phyloP scores from a whole-genome alignment of 1,140 invertebrate species.

The Harlomillsia oculata region DNA sequence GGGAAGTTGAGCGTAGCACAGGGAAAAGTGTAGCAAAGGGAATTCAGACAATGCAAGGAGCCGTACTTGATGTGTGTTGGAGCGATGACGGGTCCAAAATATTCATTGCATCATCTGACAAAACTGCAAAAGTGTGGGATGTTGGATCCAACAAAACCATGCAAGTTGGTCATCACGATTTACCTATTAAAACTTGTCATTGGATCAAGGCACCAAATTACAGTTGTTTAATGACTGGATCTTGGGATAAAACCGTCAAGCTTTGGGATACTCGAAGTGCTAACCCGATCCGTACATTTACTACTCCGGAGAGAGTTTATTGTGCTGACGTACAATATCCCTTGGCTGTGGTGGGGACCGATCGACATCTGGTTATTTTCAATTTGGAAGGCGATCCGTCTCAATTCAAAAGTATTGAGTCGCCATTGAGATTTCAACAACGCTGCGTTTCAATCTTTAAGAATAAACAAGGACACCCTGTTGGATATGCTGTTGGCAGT shows the following conservation, averaged over 20 bases:
- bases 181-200: slow-evolving; percentile 91
- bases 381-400: slow-evolving; percentile 85
- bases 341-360: slow-evolving; percentile 94
- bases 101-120: slow-evolving; percentile 95
- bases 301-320: slow-evolving; percentile 86
- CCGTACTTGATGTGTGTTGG: slow-evolving; percentile 92
- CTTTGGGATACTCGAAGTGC: slow-evolving; percentile 94
- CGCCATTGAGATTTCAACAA: slow-evolving; percentile 90
- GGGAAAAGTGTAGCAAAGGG: slow-evolving; percentile 95
- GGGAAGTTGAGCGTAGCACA: slow-evolving; percentile 81
- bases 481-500: slow-evolving; percentile 85
- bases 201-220: slow-evolving; percentile 95
- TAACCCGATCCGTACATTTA: slow-evolving; percentile 78
- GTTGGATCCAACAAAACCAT: slow-evolving; percentile 85
- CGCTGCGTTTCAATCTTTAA: slow-evolving; percentile 89
- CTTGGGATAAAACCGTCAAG: slow-evolving; percentile 98
- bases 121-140: slow-evolving; percentile 98
- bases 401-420: slow-evolving; percentile 88
- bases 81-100: slow-evolving; percentile 93
- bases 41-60: slow-evolving; percentile 80
- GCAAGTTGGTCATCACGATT: slow-evolving; percentile 92
- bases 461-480: slow-evolving; percentile 59
- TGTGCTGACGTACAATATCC: slow-evolving; percentile 97
- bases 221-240: slow-evolving; percentile 94
- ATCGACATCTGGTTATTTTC: slow-evolving; percentile 84